These are phyloP conservation scores for Sesia bembeciformis DNA, from an alignment of 2,888 invertebrate species.

Conservation along the genomic window DNA sequence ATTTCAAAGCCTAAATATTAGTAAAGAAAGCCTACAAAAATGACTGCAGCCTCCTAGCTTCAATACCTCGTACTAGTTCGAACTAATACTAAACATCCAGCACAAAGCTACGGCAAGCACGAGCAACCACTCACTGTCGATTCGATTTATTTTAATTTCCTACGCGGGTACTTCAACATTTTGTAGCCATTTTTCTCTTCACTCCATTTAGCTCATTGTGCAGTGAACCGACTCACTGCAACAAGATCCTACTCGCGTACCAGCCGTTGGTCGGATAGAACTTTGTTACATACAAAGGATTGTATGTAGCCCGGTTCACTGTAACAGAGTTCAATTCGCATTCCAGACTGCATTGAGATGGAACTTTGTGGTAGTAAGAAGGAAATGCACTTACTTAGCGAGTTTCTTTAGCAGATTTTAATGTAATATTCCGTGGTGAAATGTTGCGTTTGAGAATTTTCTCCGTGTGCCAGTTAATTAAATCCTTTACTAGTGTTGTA, in stretches of 20 bases:
- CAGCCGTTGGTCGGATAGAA: not conserved
- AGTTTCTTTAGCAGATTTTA: constrained; percentile 2
- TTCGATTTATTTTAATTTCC: constrained; percentile 42
- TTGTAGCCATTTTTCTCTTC: not conserved
- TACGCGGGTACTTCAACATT: constrained; percentile 7
- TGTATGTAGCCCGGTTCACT: not conserved
- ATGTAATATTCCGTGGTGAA: constrained; percentile 3
- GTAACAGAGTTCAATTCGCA: not conserved
- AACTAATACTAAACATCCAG: too few species aligned
- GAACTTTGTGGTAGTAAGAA: constrained; percentile 1
- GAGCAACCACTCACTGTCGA: constrained; percentile 29
- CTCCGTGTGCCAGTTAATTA: not conserved
- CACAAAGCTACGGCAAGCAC: too few species aligned
- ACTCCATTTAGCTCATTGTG: constrained; percentile 1
- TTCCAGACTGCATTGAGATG: not conserved
- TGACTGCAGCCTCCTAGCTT: too few species aligned
- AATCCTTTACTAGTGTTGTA: too few species aligned
- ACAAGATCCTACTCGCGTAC: not conserved
- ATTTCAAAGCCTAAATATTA: too few species aligned
- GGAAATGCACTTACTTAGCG: constrained; percentile 1
- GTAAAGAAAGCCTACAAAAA: too few species aligned
- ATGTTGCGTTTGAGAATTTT: not conserved
- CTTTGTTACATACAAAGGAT: not conserved
- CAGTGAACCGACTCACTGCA: not conserved
- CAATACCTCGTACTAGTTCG: too few species aligned